Evolutionary conservation across 2,888 invertebrate species (phyloP), one percentile per base, ranked within the genome.

Genomic region (Electrophaes corylata): DNA sequence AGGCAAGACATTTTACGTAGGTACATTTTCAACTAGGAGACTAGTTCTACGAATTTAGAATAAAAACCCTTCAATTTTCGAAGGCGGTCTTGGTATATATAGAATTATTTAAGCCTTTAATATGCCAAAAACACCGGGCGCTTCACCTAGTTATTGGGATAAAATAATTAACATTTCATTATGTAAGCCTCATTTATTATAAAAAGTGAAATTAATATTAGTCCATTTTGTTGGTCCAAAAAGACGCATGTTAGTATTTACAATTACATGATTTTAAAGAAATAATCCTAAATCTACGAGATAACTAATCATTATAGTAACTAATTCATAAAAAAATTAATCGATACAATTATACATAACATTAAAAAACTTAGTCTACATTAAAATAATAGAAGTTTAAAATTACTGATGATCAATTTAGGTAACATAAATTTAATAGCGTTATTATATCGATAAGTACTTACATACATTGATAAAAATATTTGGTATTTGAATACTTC

Each of bases 401-500:
- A 40, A 19, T 46, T 45, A 46, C 46, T 33, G 23, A 51, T 43
- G 23, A 43, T 51, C 20, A 41, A 29, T 35, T 47, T 54, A 41
- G 29, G 40, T 49, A 49, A 41, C 23, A 41, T 16, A 33, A 52
- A 49, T 48, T 12, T 12, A 41, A 50, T 31, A 19, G 19, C 18
- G 41, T 37, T 8, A 45, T 40, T 50, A 49, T 20, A 40, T 37
- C 11, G 14, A 43, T 14, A 41, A 48, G 31, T 20, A 49, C 18
- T 29, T 56, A 49, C n/a, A 44, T 40, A 57, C 44, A 14, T 20
- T 18, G 39, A 51, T 51, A 47, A 64, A 67, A 71, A 73, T 81
- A 77, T 84, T 84, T 82, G 82, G 81, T 75, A 70, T 69, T 61
- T 59, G 77, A 81, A 81, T 81, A 82, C 81, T 79, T 77, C 57